Evolutionary conservation across 2,888 invertebrate genomes (phyloP).

Genomic region (Erebia palarica): DNA sequence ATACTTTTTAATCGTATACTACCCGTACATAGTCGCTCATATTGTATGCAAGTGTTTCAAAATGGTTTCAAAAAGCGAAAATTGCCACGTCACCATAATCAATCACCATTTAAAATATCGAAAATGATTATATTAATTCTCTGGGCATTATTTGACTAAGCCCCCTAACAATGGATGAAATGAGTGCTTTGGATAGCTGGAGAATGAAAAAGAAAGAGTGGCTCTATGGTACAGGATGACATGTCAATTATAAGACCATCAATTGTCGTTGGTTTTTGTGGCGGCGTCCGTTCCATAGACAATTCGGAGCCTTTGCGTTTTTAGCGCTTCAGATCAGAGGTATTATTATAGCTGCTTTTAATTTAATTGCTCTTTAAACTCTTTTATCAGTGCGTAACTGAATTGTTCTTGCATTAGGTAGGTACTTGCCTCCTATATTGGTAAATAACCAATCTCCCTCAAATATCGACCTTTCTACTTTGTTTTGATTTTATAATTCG

Average conservation of each 20-base stretch:
- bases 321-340: constrained; percentile 20
- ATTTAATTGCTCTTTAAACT: constrained; percentile 19
- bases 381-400: not conserved
- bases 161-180: constrained; percentile 66
- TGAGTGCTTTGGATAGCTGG: constrained; percentile 66
- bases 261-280: constrained; percentile 54
- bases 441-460: too few relatives aligned
- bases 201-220: constrained; percentile 52
- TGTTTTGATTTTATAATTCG: too few relatives aligned
- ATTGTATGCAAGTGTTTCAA: constrained; percentile 23
- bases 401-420: not conserved
- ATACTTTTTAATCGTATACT: constrained; percentile 39
- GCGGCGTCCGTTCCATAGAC: constrained; percentile 55
- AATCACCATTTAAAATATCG: constrained; percentile 77
- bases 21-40: constrained; percentile 8
- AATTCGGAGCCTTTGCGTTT: constrained; percentile 60
- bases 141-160: constrained; percentile 78
- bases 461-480: too few relatives aligned
- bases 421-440: too few relatives aligned
- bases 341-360: constrained; percentile 22
- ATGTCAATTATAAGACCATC: constrained; percentile 77
- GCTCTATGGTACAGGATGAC: constrained; percentile 65
- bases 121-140: constrained; percentile 79
- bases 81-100: constrained; percentile 74
- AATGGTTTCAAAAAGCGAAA: constrained; percentile 41